These are phyloP conservation scores for Adrianichthys oophorus DNA, from an alignment of 2,797 vertebrate species.

Conservation along the genomic window DNA sequence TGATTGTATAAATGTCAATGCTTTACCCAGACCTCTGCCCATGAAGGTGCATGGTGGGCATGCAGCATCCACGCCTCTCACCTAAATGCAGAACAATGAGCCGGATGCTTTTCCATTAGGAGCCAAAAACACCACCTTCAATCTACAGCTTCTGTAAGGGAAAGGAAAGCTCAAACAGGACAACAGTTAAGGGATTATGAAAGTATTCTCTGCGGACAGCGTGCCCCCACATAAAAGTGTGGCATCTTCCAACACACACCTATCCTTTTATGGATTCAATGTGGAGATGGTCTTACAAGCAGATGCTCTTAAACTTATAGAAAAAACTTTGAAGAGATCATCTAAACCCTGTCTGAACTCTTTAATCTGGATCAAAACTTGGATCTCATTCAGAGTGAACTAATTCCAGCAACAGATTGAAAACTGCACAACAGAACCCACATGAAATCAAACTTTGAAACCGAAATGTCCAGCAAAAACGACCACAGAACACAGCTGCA, in stretches of 20 bases:
- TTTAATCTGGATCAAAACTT: too few relatives aligned
- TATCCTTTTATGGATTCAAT: too few relatives aligned
- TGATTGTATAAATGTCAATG: slow-evolving; percentile 27
- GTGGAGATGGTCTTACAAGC: too few relatives aligned
- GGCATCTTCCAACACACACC: too few relatives aligned
- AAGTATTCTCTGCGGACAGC: too few relatives aligned
- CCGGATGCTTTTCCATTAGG: slow-evolving; percentile 51
- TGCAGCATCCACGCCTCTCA: slow-evolving; percentile 51
- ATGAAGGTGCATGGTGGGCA: slow-evolving; percentile 52
- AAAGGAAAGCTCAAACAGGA: slow-evolving; percentile 3
- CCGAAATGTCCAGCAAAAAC: neutral
- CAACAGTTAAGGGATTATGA: slow-evolving; percentile 18
- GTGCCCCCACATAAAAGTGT: too few relatives aligned
- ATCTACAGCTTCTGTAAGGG: slow-evolving; percentile 15
- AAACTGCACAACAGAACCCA: neutral
- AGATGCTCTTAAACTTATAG: too few relatives aligned
- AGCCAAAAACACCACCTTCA: slow-evolving; percentile 38
- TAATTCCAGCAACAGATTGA: neutral
- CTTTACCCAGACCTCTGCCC: slow-evolving; percentile 59
- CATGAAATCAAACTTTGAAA: neutral
- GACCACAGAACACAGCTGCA: neutral
- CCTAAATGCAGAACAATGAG: slow-evolving; percentile 75
- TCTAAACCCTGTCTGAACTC: too few relatives aligned
- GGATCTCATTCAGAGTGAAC: too few relatives aligned
- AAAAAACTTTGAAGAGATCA: too few relatives aligned